A percentile compares a stretch with the other conserved stretches of the same genome.
Evolutionary conservation across 2,797 vertebrate genomes (phyloP).

Genomic region (Molossus alvarezi): DNA sequence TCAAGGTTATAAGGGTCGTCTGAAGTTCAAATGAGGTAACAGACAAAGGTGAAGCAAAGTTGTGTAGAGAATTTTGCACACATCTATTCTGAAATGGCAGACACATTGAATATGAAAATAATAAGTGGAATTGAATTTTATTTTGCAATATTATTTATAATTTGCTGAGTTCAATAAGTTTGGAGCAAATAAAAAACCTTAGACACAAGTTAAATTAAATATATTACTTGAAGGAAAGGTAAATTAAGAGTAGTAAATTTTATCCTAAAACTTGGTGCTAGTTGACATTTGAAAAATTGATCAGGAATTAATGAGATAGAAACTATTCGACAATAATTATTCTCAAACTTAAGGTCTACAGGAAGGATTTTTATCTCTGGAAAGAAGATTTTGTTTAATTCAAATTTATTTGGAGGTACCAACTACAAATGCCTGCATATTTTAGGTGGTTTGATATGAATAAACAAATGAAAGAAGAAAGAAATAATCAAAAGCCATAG

Average conservation of each 20-base stretch:
- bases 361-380: not conserved
- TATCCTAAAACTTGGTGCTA: not conserved
- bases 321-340: not conserved
- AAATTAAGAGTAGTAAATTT: constrained; percentile 5
- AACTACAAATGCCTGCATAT: not conserved
- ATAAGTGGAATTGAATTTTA: not conserved
- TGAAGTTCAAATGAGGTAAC: not conserved
- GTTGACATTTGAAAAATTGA: constrained; percentile 7
- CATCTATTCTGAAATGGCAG: not conserved
- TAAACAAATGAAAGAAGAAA: not conserved
- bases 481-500: not conserved
- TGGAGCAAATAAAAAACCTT: not conserved
- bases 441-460: not conserved
- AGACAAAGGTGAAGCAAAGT: not conserved
- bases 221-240: not conserved
- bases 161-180: not conserved
- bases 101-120: not conserved
- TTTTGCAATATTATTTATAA: constrained; percentile 8
- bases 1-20: not conserved
- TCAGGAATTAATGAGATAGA: not conserved
- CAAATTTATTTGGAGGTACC: not conserved
- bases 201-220: constrained; percentile 7
- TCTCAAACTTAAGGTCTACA: not conserved
- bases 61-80: not conserved
- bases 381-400: constrained; percentile 1